These are phyloP conservation scores for Amphibalanus amphitrite DNA, from an alignment of 1,140 invertebrate species.

Conservation along the genomic window DNA sequence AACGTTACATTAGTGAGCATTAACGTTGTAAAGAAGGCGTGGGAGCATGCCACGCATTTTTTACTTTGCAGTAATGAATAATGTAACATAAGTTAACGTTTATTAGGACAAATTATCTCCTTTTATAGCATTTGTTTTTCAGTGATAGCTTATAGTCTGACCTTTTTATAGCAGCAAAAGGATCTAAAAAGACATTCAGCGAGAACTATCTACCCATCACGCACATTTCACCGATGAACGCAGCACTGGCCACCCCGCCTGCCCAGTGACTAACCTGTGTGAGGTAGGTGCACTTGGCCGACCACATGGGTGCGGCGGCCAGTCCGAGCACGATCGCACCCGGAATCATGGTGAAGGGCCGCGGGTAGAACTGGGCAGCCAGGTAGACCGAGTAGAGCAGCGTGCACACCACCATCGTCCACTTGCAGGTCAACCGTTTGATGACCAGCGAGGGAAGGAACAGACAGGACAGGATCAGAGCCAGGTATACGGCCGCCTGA, in stretches of 20 bases:
- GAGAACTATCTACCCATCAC: too few relatives aligned
- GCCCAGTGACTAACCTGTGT: conserved; percentile 54
- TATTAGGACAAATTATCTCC: too few relatives aligned
- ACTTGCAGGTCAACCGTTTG: conserved; percentile 78
- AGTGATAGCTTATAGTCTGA: too few relatives aligned
- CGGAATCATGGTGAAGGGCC: conserved; percentile 78
- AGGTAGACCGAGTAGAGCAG: conserved; percentile 86
- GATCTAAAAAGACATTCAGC: too few relatives aligned
- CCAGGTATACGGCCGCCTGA: conserved; percentile 67
- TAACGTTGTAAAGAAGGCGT: too few relatives aligned
- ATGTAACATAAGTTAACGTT: too few relatives aligned
- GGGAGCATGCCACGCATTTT: too few relatives aligned
- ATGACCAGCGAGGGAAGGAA: conserved; percentile 81
- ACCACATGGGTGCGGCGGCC: conserved; percentile 90
- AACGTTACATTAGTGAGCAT: background rate
- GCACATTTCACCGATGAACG: too few relatives aligned
- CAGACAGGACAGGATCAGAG: conserved; percentile 75
- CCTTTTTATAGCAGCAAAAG: too few relatives aligned
- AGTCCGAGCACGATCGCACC: conserved; percentile 71
- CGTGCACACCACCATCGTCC: conserved; percentile 81
- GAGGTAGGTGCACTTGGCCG: conserved; percentile 85
- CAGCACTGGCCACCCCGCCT: too few relatives aligned
- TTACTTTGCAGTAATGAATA: too few relatives aligned
- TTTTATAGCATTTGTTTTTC: too few relatives aligned
- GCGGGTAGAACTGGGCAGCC: conserved; percentile 75